A percentile compares a stretch with the other conserved stretches of the same genome.
phyloP scores from a whole-genome alignment of 2,113 vertebrate species.

The Hiodon tergisus region DNA sequence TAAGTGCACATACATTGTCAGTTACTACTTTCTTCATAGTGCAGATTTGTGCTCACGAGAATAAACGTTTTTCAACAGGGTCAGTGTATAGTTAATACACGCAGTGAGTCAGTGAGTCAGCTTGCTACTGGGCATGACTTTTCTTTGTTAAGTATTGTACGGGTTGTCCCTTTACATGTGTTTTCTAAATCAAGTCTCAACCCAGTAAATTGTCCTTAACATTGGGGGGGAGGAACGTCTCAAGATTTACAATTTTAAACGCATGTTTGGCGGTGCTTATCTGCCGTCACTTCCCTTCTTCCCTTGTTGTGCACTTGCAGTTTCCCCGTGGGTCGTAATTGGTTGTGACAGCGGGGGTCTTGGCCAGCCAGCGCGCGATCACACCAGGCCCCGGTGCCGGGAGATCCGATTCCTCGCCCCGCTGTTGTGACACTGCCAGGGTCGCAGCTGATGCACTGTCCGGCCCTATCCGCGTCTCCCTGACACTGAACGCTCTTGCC shows the following conservation, averaged over 20 bases:
- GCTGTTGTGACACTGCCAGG: slow-evolving; percentile 64
- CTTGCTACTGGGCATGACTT: not conserved
- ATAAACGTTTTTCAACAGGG: not conserved
- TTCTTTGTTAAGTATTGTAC: too few species aligned
- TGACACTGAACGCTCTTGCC: slow-evolving; percentile 82
- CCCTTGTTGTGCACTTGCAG: slow-evolving; percentile 49
- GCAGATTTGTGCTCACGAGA: too few species aligned
- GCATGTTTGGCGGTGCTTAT: slow-evolving; percentile 23
- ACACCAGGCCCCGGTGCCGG: slow-evolving; percentile 33
- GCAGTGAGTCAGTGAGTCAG: not conserved
- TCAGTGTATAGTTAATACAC: not conserved
- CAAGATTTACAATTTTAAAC: not conserved
- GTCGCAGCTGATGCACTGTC: slow-evolving; percentile 84
- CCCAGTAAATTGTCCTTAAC: not conserved
- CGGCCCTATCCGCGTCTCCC: slow-evolving; percentile 68
- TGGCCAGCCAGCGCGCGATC: slow-evolving; percentile 35
- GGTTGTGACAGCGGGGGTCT: slow-evolving; percentile 42
- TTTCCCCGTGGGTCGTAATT: slow-evolving; percentile 40
- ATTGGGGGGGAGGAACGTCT: not conserved
- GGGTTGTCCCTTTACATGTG: too few species aligned
- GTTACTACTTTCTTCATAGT: not conserved
- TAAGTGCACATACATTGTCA: not conserved
- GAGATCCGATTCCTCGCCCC: slow-evolving; percentile 46
- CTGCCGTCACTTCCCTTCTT: slow-evolving; percentile 16
- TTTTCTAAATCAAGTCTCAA: too few species aligned